phyloP scores from a whole-genome alignment of 2,113 vertebrate genomes.

The Ptilorrhoa leucosticta region DNA sequence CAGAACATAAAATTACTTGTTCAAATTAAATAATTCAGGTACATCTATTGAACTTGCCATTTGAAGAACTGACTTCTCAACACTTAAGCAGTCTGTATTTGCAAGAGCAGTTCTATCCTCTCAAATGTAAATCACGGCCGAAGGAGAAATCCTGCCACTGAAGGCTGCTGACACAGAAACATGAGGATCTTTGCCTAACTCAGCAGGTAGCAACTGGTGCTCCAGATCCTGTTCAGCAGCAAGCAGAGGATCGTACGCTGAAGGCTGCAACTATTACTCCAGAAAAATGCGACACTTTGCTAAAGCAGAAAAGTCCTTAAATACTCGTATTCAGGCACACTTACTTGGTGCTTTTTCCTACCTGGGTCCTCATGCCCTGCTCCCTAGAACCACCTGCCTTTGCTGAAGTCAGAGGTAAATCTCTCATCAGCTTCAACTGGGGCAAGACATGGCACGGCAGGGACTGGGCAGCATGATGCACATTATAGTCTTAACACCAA shows the following conservation, averaged over 20 bases:
- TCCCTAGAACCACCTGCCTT: not conserved
- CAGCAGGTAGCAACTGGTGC: not conserved
- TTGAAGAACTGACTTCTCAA: not conserved
- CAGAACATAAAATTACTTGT: not conserved
- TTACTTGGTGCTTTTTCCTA: not conserved
- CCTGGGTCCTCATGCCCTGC: not conserved
- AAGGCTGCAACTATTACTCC: not conserved
- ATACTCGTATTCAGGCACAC: not conserved
- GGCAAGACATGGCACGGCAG: not conserved
- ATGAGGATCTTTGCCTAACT: not conserved
- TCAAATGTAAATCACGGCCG: not conserved
- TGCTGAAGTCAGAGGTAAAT: not conserved
- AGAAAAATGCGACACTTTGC: not conserved
- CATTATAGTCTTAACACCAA: not conserved
- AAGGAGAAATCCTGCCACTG: not conserved
- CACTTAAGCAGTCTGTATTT: not conserved
- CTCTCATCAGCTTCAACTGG: not conserved
- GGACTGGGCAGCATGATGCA: not conserved
- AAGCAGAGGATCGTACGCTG: accelerated
- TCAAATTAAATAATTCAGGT: not conserved
- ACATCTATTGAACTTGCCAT: not conserved
- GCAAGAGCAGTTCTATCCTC: not conserved
- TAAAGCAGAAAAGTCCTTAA: not conserved
- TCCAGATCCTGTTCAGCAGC: not conserved
- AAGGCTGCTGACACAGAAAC: not conserved